phyloP scores from a whole-genome alignment of 2,113 vertebrate genomes.

The Grus americana region DNA sequence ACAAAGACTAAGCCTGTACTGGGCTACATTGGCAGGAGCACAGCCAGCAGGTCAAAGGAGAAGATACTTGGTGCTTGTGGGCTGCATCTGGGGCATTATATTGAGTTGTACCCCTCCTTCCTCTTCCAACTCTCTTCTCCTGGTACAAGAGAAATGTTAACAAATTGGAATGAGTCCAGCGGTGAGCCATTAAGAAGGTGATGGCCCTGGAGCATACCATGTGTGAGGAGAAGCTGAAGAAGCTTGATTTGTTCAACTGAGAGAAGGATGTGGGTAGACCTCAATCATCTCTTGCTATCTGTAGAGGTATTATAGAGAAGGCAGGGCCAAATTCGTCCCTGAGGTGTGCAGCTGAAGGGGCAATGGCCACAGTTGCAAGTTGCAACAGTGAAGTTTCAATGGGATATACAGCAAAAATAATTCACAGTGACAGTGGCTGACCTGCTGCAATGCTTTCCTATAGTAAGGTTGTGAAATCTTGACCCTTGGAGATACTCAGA shows the following conservation, averaged over 20 bases:
- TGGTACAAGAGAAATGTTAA: background rate
- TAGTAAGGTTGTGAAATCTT: background rate
- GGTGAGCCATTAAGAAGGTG: background rate
- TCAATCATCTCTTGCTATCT: background rate
- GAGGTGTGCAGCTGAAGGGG: background rate
- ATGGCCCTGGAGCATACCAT: background rate
- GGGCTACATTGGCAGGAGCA: background rate
- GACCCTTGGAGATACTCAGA: background rate
- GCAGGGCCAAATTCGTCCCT: background rate
- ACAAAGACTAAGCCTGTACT: background rate
- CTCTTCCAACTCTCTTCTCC: background rate
- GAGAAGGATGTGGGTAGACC: background rate
- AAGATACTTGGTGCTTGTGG: background rate
- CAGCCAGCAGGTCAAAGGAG: background rate
- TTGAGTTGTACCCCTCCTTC: background rate
- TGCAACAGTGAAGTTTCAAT: background rate
- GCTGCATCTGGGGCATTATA: background rate
- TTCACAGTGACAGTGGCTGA: background rate
- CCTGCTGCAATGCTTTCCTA: background rate
- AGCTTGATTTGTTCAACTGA: background rate
- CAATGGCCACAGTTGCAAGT: background rate
- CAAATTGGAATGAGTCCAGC: background rate
- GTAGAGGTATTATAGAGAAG: background rate
- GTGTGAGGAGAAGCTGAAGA: background rate
- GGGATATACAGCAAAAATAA: background rate